phyloP scores from a whole-genome alignment of 1,140 invertebrate genomes.

The Leucophenga varia region DNA sequence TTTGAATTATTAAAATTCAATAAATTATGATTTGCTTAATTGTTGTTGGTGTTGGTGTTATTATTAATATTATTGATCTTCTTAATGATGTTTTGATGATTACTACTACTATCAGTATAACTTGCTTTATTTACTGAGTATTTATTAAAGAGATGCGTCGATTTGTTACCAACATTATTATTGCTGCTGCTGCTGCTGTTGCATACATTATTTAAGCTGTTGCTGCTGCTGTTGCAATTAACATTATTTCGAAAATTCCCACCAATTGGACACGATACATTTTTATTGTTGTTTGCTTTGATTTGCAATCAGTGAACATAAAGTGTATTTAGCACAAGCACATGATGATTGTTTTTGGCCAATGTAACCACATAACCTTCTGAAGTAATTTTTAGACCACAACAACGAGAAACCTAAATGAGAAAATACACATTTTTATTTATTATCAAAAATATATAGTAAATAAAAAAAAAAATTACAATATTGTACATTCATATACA shows the following conservation, averaged over 20 bases:
- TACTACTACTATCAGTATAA: neutral
- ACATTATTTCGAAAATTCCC: conserved; percentile 27
- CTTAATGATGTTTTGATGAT: no score
- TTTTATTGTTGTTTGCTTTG: conserved; percentile 47
- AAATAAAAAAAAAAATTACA: neutral
- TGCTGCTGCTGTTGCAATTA: conserved; percentile 14
- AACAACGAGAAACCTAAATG: conserved; percentile 89
- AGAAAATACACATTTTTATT: no score
- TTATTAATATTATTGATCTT: conserved; percentile 5
- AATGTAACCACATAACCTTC: conserved; percentile 96
- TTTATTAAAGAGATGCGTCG: no score
- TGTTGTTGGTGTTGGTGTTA: conserved; percentile 10
- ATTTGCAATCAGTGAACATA: conserved; percentile 78
- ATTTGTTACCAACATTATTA: no score
- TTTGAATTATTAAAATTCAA: neutral
- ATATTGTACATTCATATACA: no score
- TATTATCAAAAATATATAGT: conserved; percentile 6
- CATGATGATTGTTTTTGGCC: conserved; percentile 98
- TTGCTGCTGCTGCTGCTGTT: neutral
- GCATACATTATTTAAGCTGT: conserved; percentile 1
- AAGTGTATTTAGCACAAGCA: conserved; percentile 92
- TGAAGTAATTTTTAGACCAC: conserved; percentile 93
- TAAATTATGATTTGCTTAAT: conserved; percentile 1
- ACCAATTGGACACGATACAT: conserved; percentile 41
- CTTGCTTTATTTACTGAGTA: neutral